Percentiles rank a stretch among this genome's conserved stretches.
phyloP scores from a whole-genome alignment of 2,888 invertebrate genomes.

The Caenorhabditis sp. region DNA sequence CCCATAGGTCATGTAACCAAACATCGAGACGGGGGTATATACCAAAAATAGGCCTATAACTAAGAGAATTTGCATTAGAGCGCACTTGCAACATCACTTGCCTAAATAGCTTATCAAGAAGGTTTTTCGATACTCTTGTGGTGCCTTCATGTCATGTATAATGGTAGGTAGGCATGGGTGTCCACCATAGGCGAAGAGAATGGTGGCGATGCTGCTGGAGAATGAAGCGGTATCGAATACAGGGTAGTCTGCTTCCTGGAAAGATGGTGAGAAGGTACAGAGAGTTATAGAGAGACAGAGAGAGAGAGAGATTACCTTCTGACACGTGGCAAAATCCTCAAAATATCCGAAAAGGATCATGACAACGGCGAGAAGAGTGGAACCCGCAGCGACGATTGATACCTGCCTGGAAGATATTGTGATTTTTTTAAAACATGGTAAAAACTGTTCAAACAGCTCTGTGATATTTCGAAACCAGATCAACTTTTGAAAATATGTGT shows the following conservation, averaged over 20 bases:
- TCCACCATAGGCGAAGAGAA: slow-evolving; percentile 50
- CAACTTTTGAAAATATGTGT: no score
- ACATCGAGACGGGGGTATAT: slow-evolving; percentile 41
- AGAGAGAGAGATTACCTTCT: slow-evolving; percentile 6
- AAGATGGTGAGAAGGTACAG: no score
- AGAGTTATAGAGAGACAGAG: no score
- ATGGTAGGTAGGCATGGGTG: slow-evolving; percentile 47
- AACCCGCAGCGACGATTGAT: slow-evolving; percentile 42
- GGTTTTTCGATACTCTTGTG: slow-evolving; percentile 30
- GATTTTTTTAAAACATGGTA: no score
- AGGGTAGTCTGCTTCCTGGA: slow-evolving; percentile 26
- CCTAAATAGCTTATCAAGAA: slow-evolving; percentile 43
- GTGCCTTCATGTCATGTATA: slow-evolving; percentile 47
- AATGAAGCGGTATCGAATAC: slow-evolving; percentile 12
- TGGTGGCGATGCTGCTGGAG: slow-evolving; percentile 42
- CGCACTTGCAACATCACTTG: slow-evolving; percentile 6
- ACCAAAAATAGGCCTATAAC: slow-evolving; percentile 38
- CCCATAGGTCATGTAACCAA: slow-evolving; percentile 43
- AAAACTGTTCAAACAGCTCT: no score
- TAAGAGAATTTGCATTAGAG: background rate
- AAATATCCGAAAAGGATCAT: slow-evolving; percentile 37
- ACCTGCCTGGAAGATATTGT: slow-evolving; percentile 51
- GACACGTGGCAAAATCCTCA: slow-evolving; percentile 28
- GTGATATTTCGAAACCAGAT: no score
- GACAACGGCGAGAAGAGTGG: slow-evolving; percentile 42